Evolutionary conservation across 1,140 invertebrate species (phyloP).

Genomic region (Euura saliciscinereae): DNA sequence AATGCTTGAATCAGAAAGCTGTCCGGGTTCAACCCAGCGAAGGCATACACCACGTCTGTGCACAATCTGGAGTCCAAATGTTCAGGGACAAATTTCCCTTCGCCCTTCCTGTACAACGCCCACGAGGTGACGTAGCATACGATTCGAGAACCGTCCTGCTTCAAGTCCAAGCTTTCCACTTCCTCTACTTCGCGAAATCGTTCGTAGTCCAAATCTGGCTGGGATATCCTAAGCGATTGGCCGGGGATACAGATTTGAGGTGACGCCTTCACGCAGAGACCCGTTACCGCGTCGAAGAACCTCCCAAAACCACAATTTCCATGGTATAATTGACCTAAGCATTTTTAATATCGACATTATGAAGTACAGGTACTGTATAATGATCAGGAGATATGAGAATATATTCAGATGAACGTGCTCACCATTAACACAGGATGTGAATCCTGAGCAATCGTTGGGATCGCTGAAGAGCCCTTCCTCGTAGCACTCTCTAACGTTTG

Average conservation of each 20-base stretch:
- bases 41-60: constrained; percentile 89
- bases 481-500: constrained; percentile 50
- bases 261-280: constrained; percentile 39
- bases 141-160: constrained; percentile 60
- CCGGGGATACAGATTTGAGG: constrained; percentile 44
- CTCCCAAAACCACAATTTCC: constrained; percentile 45
- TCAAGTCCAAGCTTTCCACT: constrained; percentile 36
- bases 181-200: constrained; percentile 34
- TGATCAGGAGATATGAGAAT: background rate
- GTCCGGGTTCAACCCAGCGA: constrained; percentile 82
- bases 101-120: constrained; percentile 82
- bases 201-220: constrained; percentile 17
- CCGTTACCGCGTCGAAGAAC: constrained; percentile 36
- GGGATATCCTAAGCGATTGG: constrained; percentile 21
- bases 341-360: background rate
- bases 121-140: constrained; percentile 90
- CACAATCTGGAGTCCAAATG: constrained; percentile 81
- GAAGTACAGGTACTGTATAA: no score
- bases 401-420: constrained; percentile 58
- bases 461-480: constrained; percentile 64
- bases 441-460: constrained; percentile 70
- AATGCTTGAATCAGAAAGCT: constrained; percentile 76
- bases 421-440: constrained; percentile 70
- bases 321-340: constrained; percentile 39
- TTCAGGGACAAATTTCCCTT: constrained; percentile 86